Percentiles rank a stretch among this genome's conserved stretches.
Conservation (phyloP, 2,888 invertebrate species). For the Timandra comae region DNA sequence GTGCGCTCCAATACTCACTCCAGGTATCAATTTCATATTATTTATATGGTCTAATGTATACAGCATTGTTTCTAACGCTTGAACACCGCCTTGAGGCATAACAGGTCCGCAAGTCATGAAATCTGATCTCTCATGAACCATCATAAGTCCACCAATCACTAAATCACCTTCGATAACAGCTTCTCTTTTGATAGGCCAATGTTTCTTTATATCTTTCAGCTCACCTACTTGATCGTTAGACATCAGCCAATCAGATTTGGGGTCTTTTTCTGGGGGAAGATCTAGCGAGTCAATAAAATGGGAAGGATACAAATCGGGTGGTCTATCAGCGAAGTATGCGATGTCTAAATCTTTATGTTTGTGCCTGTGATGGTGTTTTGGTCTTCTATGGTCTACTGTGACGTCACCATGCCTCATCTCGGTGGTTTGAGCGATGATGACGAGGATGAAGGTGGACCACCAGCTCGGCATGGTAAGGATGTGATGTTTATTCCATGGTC, state of each 20-base stretch:
- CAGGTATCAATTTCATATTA: conserved; percentile 81
- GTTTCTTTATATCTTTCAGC: conserved; percentile 57
- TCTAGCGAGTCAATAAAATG: conserved; percentile 37
- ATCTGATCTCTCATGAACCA: conserved; percentile 93
- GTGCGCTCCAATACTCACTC: conserved; percentile 89
- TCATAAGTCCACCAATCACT: conserved; percentile 94
- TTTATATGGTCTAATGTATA: conserved; percentile 91
- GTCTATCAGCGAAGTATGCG: conserved; percentile 29
- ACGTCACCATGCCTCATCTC: conserved; percentile 47
- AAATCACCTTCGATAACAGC: conserved; percentile 92
- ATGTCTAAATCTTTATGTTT: conserved; percentile 48
- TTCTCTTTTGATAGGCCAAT: conserved; percentile 91
- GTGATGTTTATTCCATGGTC: conserved; percentile 51
- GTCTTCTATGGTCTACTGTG: conserved; percentile 20
- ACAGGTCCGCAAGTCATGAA: conserved; percentile 92
- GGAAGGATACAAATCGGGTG: conserved; percentile 32
- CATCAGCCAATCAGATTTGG: conserved; percentile 55
- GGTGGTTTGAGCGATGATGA: conserved; percentile 41
- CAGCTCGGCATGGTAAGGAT: conserved; percentile 51
- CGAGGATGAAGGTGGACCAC: conserved; percentile 57
- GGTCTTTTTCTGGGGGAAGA: conserved; percentile 32
- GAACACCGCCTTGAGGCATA: conserved; percentile 94
- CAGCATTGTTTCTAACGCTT: conserved; percentile 94
- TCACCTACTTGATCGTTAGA: conserved; percentile 59
- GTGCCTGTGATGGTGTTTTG: conserved; percentile 54